phyloP scores from a whole-genome alignment of 2,797 vertebrate species.

The Enteromius anoplus region DNA sequence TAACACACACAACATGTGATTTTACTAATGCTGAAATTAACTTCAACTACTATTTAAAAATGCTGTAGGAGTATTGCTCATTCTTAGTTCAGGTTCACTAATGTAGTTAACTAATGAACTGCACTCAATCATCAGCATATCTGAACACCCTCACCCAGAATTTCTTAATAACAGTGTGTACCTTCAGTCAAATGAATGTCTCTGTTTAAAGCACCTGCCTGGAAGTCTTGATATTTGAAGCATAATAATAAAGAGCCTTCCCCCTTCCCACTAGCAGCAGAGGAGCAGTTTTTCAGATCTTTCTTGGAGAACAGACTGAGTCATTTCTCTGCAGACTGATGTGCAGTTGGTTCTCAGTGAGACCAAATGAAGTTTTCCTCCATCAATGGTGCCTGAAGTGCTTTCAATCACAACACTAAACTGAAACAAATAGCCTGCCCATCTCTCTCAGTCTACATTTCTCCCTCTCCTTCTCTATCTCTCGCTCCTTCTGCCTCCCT shows the following conservation, averaged over 20 bases:
- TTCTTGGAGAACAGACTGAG: conserved; percentile 34
- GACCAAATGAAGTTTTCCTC: conserved; percentile 52
- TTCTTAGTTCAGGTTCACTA: too few relatives aligned
- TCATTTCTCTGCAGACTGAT: conserved; percentile 42
- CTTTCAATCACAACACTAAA: conserved; percentile 52
- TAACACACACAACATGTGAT: too few relatives aligned
- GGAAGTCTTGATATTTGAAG: conserved; percentile 25
- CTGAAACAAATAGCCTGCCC: conserved; percentile 51
- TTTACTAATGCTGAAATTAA: too few relatives aligned
- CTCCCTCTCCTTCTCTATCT: conserved; percentile 33
- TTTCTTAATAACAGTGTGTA: background rate
- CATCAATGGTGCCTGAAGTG: conserved; percentile 42
- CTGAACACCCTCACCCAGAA: background rate
- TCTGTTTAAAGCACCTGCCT: conserved; percentile 20
- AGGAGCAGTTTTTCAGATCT: conserved; percentile 27
- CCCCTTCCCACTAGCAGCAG: conserved; percentile 6
- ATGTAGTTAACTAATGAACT: too few relatives aligned
- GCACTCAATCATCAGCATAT: background rate
- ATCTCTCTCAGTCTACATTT: conserved; percentile 38
- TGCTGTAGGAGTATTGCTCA: too few relatives aligned
- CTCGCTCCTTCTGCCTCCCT: conserved; percentile 19
- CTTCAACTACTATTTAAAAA: too few relatives aligned
- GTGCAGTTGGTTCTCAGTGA: conserved; percentile 37
- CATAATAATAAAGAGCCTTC: background rate
- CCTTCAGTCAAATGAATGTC: background rate